phyloP scores from a whole-genome alignment of 2,113 vertebrate species.

The Ammodytes marinus region DNA sequence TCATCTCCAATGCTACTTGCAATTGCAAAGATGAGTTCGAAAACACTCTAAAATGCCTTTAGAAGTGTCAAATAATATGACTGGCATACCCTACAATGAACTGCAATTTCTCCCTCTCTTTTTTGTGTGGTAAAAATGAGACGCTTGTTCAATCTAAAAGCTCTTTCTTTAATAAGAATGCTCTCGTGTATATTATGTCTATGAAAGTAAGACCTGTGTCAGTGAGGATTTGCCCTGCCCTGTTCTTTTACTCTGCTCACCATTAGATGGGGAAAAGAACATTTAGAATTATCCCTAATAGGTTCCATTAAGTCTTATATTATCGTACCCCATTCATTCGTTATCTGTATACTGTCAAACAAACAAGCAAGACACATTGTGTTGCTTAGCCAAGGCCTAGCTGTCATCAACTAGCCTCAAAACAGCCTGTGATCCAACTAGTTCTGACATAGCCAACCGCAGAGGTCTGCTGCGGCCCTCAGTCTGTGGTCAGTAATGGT shows the following conservation, averaged over 20 bases:
- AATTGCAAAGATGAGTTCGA: constrained; percentile 57
- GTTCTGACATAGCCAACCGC: constrained; percentile 69
- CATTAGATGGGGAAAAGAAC: neutral
- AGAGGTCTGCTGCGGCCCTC: constrained; percentile 62
- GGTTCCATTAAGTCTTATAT: constrained; percentile 7
- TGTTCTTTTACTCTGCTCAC: neutral
- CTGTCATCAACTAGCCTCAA: constrained; percentile 36
- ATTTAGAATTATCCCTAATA: neutral
- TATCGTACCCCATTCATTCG: constrained; percentile 2
- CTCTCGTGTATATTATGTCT: neutral
- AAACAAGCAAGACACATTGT: constrained; percentile 3
- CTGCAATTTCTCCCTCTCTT: neutral
- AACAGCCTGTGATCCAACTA: constrained; percentile 61
- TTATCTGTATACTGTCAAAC: constrained; percentile 7
- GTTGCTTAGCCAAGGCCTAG: constrained; percentile 34
- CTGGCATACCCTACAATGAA: constrained; percentile 2
- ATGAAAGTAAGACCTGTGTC: neutral
- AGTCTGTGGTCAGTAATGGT: constrained; percentile 71
- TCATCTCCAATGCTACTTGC: constrained; percentile 65
- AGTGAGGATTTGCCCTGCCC: neutral
- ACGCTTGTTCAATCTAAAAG: neutral
- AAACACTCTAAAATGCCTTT: neutral
- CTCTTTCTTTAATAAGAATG: neutral
- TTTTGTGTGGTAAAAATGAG: neutral
- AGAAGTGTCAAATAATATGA: neutral